Conservation (phyloP, 2,113 vertebrate species). For the Cyphomyrus plagiostoma region DNA sequence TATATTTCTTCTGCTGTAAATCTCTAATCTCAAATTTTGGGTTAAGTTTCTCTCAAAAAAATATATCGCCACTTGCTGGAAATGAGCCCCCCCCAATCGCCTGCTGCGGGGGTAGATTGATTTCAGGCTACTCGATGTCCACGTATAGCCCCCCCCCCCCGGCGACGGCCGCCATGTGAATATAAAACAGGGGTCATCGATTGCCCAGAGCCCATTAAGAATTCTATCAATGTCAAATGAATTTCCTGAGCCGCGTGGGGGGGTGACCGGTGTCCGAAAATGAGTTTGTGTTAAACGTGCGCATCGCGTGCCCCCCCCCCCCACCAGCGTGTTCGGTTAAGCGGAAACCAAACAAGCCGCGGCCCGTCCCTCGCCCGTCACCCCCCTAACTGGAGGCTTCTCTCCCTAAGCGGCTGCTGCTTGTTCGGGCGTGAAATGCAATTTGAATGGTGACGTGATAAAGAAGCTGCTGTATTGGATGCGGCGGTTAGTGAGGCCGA, state of each 20-base stretch:
- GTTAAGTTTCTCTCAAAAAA: background rate
- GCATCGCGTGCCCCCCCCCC: no score
- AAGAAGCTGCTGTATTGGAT: background rate
- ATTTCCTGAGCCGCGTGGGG: background rate
- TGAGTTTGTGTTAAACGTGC: background rate
- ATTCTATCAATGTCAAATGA: conserved; percentile 14
- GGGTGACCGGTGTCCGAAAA: background rate
- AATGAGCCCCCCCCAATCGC: background rate
- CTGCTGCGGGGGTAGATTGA: background rate
- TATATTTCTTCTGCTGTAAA: background rate
- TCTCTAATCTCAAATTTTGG: background rate
- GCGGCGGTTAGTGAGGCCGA: background rate
- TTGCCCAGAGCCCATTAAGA: background rate
- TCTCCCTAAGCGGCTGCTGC: background rate
- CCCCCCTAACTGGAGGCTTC: background rate
- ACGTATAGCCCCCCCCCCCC: background rate
- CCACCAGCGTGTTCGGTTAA: background rate
- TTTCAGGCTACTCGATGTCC: conserved; percentile 6
- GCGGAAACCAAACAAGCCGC: background rate
- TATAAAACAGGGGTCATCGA: conserved; percentile 16
- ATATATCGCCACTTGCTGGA: background rate
- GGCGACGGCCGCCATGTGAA: background rate
- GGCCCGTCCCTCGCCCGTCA: background rate
- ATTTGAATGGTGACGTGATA: background rate
- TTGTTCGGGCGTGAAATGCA: background rate